These are phyloP conservation scores for Drosophila navojoa DNA, from an alignment of 1,140 invertebrate genomes.

Conservation along the genomic window DNA sequence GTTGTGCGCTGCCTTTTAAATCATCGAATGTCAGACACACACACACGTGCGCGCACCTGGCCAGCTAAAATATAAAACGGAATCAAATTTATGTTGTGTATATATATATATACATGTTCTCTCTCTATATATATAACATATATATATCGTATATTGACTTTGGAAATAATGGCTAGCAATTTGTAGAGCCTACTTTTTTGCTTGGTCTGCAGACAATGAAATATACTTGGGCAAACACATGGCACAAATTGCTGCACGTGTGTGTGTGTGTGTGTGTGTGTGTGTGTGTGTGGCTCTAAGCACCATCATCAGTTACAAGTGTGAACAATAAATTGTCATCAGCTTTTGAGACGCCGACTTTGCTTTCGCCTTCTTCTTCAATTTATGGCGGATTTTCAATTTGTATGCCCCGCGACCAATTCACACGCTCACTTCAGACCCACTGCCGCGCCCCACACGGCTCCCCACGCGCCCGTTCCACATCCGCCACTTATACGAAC, in stretches of 20 bases:
- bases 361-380: conserved; percentile 63
- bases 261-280: conserved; percentile 30
- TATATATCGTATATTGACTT: conserved; percentile 66
- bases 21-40: conserved; percentile 60
- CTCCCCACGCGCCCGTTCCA: background rate
- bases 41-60: conserved; percentile 32
- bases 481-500: conserved; percentile 7
- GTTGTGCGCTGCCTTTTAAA: conserved; percentile 54
- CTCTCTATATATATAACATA: background rate
- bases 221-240: conserved; percentile 69
- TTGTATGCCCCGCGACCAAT: conserved; percentile 48
- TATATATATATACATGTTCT: conserved; percentile 35
- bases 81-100: conserved; percentile 42
- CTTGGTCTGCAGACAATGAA: conserved; percentile 67
- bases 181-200: conserved; percentile 64
- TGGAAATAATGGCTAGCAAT: conserved; percentile 76
- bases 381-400: conserved; percentile 70
- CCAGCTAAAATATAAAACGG: conserved; percentile 29
- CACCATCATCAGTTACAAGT: conserved; percentile 82
- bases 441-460: background rate
- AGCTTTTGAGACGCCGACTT: conserved; percentile 66
- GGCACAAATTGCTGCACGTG: conserved; percentile 46
- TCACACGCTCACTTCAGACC: conserved; percentile 16
- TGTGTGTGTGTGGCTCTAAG: conserved; percentile 57
- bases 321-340: conserved; percentile 82